Percentiles rank a stretch among this genome's conserved stretches.
Evolutionary conservation across 2,113 vertebrate species (phyloP).

Genomic region (Heterotilapia buettikoferi): DNA sequence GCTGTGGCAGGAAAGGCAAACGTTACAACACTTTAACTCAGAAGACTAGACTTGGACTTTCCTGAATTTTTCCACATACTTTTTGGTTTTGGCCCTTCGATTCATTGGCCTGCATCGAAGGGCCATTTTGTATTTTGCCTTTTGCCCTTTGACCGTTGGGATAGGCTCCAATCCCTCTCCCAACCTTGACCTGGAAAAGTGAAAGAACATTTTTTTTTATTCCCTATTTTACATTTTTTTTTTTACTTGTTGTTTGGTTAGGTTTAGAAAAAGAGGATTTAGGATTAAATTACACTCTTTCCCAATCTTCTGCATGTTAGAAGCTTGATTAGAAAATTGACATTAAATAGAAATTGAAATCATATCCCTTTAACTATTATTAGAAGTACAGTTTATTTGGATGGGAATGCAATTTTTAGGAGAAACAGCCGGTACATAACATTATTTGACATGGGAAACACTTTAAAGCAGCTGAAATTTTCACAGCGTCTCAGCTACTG

Average conservation of each 20-base stretch:
- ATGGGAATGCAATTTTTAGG: background rate
- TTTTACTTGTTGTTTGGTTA: background rate
- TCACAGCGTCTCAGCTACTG: slow-evolving; percentile 8
- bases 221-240: background rate
- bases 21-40: background rate
- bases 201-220: background rate
- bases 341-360: background rate
- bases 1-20: background rate
- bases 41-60: background rate
- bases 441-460: background rate
- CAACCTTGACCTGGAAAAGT: background rate
- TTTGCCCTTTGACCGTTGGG: background rate
- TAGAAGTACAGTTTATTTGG: background rate
- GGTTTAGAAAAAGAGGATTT: background rate
- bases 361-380: background rate
- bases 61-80: background rate
- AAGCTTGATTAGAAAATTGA: background rate
- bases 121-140: background rate
- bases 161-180: background rate
- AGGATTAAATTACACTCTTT: background rate
- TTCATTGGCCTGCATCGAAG: background rate
- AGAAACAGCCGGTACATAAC: background rate
- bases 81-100: background rate
- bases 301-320: background rate
- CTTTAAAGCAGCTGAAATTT: background rate